phyloP scores from a whole-genome alignment of 2,113 vertebrate species.

The Ameiurus melas region DNA sequence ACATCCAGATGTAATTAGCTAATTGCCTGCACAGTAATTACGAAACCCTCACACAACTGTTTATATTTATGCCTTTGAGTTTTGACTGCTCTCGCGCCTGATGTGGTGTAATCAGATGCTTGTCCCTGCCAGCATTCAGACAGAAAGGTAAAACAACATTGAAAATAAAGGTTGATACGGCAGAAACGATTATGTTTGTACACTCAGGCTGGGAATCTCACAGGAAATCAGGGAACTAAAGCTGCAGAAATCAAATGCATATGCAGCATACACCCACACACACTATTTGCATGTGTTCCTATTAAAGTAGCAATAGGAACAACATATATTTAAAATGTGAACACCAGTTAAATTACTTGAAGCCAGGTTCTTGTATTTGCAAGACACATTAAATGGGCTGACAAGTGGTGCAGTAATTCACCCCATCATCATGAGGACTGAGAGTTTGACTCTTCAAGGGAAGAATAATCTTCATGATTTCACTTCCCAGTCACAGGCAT shows the following conservation, averaged over 20 bases:
- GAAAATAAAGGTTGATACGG: background rate
- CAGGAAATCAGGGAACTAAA: slow-evolving; percentile 12
- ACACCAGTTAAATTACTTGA: background rate
- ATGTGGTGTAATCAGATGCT: slow-evolving; percentile 20
- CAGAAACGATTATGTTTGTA: background rate
- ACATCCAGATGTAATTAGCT: background rate
- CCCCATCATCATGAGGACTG: background rate
- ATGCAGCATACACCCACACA: background rate
- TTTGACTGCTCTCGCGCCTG: slow-evolving; percentile 2
- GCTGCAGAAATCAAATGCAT: slow-evolving; percentile 19
- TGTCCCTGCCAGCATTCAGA: background rate
- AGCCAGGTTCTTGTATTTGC: background rate
- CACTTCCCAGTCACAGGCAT: background rate
- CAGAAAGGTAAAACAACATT: background rate
- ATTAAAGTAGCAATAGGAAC: slow-evolving; percentile 13
- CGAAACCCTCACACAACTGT: background rate
- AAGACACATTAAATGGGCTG: background rate
- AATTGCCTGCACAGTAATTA: slow-evolving; percentile 26
- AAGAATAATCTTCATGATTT: background rate
- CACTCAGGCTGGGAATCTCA: background rate
- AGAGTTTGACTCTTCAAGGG: background rate
- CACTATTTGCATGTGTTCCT: background rate
- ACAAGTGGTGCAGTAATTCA: background rate
- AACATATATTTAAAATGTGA: background rate
- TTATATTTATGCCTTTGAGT: slow-evolving; percentile 20